These are phyloP conservation scores for Drosophila infuscata DNA, from an alignment of 2,888 invertebrate species.

Conservation along the genomic window DNA sequence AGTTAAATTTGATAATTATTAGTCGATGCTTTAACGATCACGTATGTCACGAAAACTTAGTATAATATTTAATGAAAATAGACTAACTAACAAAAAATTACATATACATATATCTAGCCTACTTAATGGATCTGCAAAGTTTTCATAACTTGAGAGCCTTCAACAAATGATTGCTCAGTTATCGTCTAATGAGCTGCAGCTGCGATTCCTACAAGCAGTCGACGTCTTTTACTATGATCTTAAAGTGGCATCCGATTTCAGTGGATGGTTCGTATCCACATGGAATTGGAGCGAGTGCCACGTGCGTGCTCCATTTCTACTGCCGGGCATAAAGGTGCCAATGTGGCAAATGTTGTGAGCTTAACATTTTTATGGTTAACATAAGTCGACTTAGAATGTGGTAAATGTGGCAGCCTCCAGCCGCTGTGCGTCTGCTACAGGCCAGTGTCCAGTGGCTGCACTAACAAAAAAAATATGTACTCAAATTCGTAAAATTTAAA, in stretches of 20 bases:
- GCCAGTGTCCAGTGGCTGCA: slow-evolving; percentile 15
- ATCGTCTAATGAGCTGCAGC: slow-evolving; percentile 63
- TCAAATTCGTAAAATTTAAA: background rate
- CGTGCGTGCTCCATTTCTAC: slow-evolving; percentile 75
- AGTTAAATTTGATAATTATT: slow-evolving; percentile 31
- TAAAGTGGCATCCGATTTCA: slow-evolving; percentile 68
- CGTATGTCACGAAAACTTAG: background rate
- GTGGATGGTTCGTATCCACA: slow-evolving; percentile 8
- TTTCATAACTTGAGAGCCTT: slow-evolving; percentile 26
- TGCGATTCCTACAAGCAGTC: slow-evolving; percentile 47
- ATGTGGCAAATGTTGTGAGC: slow-evolving; percentile 78
- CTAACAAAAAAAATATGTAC: background rate
- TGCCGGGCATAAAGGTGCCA: slow-evolving; percentile 69
- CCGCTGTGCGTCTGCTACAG: slow-evolving; percentile 26
- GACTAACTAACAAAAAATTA: background rate
- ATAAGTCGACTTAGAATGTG: slow-evolving; percentile 70
- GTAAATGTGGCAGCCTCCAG: slow-evolving; percentile 41
- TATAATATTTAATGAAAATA: background rate
- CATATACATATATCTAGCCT: background rate
- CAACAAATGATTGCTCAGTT: slow-evolving; percentile 65
- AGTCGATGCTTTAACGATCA: background rate
- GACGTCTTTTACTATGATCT: slow-evolving; percentile 10
- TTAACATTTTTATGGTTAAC: slow-evolving; percentile 74
- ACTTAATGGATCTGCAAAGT: slow-evolving; percentile 25
- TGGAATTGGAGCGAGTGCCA: slow-evolving; percentile 49